Base-by-base conservation (phyloP, 1,140 invertebrate species). In the Drosophila bocqueti region DNA sequence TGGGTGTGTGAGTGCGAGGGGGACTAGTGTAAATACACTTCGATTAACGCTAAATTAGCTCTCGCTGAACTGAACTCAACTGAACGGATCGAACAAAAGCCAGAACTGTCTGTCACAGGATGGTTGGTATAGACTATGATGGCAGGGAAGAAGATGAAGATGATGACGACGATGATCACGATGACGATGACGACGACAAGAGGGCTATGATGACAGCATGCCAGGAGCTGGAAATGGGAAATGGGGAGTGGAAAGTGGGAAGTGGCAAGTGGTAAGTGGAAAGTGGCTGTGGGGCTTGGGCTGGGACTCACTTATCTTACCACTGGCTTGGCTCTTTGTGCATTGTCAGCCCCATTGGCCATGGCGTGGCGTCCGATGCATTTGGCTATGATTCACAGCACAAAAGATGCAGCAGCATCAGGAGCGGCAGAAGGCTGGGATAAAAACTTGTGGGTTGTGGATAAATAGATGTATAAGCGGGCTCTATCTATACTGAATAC, bases 341-440 rank as follows among this genome's bases (percentile, higher is more conserved):
- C 82, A 84, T 81, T 84, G 81, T 73, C 63, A 77, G 81, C 77
- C 64, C 64, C 75, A 67, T 78, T 77, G 75, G 75, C 76, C 45
- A 75, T 57, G 65, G 46, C 58, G 50, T 49, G 67, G 46, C 58
- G 64, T 68, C 76, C 71, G 67, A 82, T 86, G 84, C 83, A 87
- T 89, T 87, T 68, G 81, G 62, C 84, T 74, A 89, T 89, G 84
- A 87, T 89, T 87, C 84, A 87, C 73, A 89, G 68, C 60, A 89
- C 77, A 87, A 87, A 78, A 78, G 80, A 89, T 89, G 83, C 84
- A 81, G 50, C 40, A 55, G 57, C 50, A 38, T 38, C 36, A 50
- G 46, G n/a, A n/a, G 66, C 52, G 43, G 24, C 50, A 36, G 31
- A 34, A 54, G 58, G 38, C 36, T 10, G 42, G 62, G 43, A 59